Conservation (phyloP, 2,888 invertebrate genomes). For the Melinaea marsaeus region DNA sequence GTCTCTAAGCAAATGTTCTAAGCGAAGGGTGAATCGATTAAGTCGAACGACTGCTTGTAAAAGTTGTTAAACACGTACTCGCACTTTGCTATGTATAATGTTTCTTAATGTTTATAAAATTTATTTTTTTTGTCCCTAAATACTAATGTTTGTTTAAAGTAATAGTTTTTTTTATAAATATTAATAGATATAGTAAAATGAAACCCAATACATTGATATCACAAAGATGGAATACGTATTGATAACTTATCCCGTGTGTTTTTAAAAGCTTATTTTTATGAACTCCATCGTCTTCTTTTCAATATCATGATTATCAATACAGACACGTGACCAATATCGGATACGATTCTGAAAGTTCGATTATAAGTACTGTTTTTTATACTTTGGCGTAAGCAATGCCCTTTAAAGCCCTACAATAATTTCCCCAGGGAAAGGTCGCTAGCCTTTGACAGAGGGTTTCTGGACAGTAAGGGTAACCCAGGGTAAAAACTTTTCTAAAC, state of each 20-base stretch:
- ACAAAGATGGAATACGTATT: no score
- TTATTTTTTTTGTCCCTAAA: neutral
- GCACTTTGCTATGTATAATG: neutral
- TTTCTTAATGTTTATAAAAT: neutral
- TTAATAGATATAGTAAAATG: no score
- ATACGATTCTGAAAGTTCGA: slow-evolving; percentile 60
- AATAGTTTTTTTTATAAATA: no score
- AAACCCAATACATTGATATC: no score
- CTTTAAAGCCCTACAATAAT: slow-evolving; percentile 79
- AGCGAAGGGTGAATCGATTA: slow-evolving; percentile 51
- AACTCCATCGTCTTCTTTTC: slow-evolving; percentile 10
- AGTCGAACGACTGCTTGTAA: slow-evolving; percentile 11
- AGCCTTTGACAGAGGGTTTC: slow-evolving; percentile 73
- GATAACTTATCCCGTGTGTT: no score
- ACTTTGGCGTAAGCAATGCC: slow-evolving; percentile 70
- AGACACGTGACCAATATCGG: slow-evolving; percentile 62
- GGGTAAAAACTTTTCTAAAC: slow-evolving; percentile 63
- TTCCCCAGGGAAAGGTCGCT: slow-evolving; percentile 69
- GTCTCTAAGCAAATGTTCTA: slow-evolving; percentile 56
- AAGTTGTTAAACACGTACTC: neutral
- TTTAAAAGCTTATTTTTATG: neutral
- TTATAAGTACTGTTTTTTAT: slow-evolving; percentile 69
- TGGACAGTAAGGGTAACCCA: slow-evolving; percentile 66
- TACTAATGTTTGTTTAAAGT: neutral
- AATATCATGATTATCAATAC: slow-evolving; percentile 24